Percentiles rank a stretch among this genome's conserved stretches.
These are phyloP conservation scores for Phainopepla nitens DNA, from an alignment of 2,113 vertebrate genomes.

Conservation along the genomic window DNA sequence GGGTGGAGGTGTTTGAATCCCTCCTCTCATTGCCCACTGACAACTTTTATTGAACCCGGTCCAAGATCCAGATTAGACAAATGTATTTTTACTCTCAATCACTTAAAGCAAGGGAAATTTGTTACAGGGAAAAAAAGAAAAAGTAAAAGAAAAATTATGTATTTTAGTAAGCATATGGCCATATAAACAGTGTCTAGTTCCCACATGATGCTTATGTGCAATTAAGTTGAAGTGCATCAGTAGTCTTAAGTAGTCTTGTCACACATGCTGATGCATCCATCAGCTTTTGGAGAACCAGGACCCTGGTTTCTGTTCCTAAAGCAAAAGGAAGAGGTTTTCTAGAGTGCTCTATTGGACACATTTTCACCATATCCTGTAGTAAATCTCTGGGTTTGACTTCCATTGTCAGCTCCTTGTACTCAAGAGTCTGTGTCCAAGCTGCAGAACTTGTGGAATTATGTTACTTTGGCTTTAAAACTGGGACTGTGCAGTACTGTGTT, in stretches of 20 bases:
- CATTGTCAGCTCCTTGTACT: neutral
- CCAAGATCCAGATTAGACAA: neutral
- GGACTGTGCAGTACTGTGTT: constrained; percentile 24
- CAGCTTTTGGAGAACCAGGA: neutral
- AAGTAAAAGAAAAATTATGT: neutral
- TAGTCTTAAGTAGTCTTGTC: neutral
- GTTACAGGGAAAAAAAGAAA: accelerated
- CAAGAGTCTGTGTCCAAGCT: neutral
- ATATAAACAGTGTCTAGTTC: neutral
- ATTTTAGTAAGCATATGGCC: constrained; percentile 2
- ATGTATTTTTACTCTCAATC: neutral
- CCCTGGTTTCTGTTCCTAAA: neutral
- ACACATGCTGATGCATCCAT: neutral
- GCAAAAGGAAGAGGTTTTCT: neutral
- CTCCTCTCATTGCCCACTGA: neutral
- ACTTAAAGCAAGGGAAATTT: neutral
- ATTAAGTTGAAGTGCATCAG: neutral
- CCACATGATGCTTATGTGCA: neutral
- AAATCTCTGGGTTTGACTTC: neutral
- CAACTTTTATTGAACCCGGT: neutral
- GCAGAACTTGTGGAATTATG: neutral
- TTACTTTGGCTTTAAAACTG: constrained; percentile 30
- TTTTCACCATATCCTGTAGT: neutral
- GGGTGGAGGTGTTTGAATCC: neutral
- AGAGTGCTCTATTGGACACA: neutral